phyloP scores from a whole-genome alignment of 2,888 invertebrate genomes.

The Drosophila falleni region DNA sequence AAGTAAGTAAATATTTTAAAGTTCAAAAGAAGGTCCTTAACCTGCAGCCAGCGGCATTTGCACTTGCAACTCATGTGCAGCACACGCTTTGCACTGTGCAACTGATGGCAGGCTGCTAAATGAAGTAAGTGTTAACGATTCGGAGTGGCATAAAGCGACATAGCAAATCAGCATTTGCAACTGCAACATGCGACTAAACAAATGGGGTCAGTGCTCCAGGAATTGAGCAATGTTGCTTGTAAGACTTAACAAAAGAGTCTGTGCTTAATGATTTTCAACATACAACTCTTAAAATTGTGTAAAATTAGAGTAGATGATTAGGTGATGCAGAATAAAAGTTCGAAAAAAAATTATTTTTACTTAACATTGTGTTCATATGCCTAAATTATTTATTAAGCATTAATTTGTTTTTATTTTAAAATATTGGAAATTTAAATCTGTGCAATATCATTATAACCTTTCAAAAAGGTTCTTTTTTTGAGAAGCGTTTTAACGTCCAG shows the following conservation, averaged over 20 bases:
- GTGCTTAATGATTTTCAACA: not conserved
- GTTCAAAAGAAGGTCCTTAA: constrained; percentile 79
- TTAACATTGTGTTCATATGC: no score
- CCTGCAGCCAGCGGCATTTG: constrained; percentile 68
- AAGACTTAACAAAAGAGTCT: constrained; percentile 3
- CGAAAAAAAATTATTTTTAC: not conserved
- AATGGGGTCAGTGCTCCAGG: constrained; percentile 65
- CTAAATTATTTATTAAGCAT: no score
- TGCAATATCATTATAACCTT: not conserved
- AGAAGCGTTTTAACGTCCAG: no score
- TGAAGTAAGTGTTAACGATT: constrained; percentile 77
- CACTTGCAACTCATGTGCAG: constrained; percentile 41
- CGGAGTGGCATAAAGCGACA: constrained; percentile 16
- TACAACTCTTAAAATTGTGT: not conserved
- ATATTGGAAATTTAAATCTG: not conserved
- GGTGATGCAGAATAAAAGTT: not conserved
- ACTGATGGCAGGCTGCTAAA: constrained; percentile 54
- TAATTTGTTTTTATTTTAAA: no score
- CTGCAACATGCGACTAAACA: constrained; percentile 27
- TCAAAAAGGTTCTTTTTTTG: no score
- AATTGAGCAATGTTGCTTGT: constrained; percentile 12
- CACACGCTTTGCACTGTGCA: constrained; percentile 19
- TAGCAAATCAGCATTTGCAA: constrained; percentile 36
- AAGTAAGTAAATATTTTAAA: constrained; percentile 70
- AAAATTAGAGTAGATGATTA: not conserved